Percentiles rank a stretch among this genome's conserved stretches.
These are phyloP conservation scores for Oreonectes daqikongensis DNA, from an alignment of 2,797 vertebrate species.

Conservation along the genomic window DNA sequence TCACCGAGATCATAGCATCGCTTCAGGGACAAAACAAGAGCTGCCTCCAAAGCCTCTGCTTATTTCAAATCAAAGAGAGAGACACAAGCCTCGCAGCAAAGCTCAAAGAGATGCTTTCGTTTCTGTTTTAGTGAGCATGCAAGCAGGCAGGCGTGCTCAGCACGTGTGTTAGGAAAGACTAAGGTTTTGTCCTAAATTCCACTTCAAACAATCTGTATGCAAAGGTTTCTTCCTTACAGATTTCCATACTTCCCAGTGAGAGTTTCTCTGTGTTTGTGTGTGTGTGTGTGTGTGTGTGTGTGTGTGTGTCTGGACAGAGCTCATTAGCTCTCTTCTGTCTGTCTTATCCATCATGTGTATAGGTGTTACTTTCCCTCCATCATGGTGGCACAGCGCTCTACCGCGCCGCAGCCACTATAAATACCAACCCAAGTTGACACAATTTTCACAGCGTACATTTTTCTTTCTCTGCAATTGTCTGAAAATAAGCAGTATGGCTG, in stretches of 20 bases:
- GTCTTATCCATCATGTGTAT: conserved; percentile 55
- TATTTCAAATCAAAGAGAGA: conserved; percentile 47
- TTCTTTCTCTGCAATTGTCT: conserved; percentile 30
- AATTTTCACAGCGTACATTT: conserved; percentile 28
- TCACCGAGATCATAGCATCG: conserved; percentile 29
- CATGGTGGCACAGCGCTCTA: neutral
- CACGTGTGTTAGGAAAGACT: conserved; percentile 10
- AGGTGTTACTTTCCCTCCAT: conserved; percentile 10
- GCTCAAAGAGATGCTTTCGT: neutral
- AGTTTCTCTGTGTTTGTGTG: neutral
- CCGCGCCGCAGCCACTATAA: neutral
- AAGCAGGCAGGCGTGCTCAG: neutral
- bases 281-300: neutral
- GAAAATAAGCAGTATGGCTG: conserved; percentile 30
- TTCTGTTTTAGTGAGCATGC: neutral
- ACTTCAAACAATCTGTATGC: conserved; percentile 26
- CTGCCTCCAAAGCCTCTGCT: conserved; percentile 38
- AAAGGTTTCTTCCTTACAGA: conserved; percentile 34
- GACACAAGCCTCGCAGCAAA: conserved; percentile 34
- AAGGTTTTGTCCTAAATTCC: conserved; percentile 34
- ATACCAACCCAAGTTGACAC: conserved; percentile 7
- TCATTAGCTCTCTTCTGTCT: conserved; percentile 55
- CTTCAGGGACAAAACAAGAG: conserved; percentile 38
- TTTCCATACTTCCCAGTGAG: conserved; percentile 45
- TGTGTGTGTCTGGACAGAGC: conserved; percentile 31